Evolutionary conservation across 2,888 invertebrate genomes (phyloP).

Genomic region (Rhingia campestris): DNA sequence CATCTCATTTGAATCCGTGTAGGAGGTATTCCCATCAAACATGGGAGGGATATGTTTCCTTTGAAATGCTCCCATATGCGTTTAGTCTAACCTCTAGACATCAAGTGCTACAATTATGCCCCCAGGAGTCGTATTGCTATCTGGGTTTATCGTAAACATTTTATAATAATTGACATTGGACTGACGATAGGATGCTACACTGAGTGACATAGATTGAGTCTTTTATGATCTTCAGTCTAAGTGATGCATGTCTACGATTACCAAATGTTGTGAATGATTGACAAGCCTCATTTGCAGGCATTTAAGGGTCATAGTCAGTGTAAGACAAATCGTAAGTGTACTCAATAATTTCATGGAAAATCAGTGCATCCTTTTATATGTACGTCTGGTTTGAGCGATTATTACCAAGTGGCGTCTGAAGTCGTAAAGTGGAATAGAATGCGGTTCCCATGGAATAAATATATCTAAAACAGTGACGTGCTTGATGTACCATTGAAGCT

Average conservation of each 20-base stretch:
- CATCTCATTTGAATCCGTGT: background rate
- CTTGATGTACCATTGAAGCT: no score
- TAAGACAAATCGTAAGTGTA: background rate
- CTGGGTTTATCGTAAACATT: background rate
- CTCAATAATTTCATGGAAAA: slow-evolving; percentile 3
- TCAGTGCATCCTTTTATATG: background rate
- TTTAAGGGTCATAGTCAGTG: background rate
- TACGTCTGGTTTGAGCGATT: background rate
- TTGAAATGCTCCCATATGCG: background rate
- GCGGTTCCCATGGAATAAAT: slow-evolving; percentile 2
- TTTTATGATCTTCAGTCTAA: slow-evolving; percentile 3
- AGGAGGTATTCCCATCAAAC: slow-evolving; percentile 7
- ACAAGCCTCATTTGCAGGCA: background rate
- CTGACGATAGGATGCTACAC: background rate
- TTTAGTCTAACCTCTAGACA: background rate
- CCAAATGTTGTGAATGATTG: slow-evolving; percentile 3
- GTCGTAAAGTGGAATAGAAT: background rate
- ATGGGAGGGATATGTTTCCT: background rate
- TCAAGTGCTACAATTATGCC: slow-evolving; percentile 24
- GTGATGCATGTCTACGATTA: slow-evolving; percentile 5
- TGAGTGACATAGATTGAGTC: slow-evolving; percentile 1
- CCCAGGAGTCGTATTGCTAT: slow-evolving; percentile 25
- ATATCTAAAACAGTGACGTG: background rate
- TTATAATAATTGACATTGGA: background rate
- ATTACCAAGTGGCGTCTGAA: background rate